These are phyloP conservation scores for Drosophila triauraria DNA, from an alignment of 1,140 invertebrate genomes.

Conservation along the genomic window DNA sequence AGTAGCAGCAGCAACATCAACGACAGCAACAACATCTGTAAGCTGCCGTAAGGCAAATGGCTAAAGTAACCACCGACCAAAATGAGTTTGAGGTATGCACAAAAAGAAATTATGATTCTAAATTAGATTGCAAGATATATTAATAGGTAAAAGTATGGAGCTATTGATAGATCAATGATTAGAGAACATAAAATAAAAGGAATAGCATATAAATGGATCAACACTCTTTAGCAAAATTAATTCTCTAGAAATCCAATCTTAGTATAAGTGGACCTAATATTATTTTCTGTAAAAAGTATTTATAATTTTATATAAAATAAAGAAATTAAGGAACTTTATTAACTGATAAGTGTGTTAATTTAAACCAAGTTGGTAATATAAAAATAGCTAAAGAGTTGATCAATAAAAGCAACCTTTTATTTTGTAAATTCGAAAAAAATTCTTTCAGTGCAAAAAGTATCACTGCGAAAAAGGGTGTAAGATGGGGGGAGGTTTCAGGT, in stretches of 20 bases:
- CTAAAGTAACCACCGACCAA: slow-evolving; percentile 76
- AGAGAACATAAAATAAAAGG: neutral
- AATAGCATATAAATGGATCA: no score
- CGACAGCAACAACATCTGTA: slow-evolving; percentile 33
- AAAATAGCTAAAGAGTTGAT: no score
- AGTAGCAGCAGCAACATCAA: slow-evolving; percentile 31
- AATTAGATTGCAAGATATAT: neutral
- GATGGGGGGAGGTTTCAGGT: neutral
- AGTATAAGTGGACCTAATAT: no score
- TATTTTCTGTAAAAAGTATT: no score
- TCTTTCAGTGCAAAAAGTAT: neutral
- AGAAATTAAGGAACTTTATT: no score
- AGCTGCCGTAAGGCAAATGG: slow-evolving; percentile 75
- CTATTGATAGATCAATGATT: neutral
- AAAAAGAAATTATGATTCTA: neutral
- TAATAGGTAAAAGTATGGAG: neutral
- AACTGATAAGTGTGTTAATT: neutral
- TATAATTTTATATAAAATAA: no score
- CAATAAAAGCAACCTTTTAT: no score
- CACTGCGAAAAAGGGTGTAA: slow-evolving; percentile 10
- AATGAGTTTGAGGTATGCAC: slow-evolving; percentile 71
- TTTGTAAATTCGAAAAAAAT: no score
- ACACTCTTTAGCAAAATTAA: no score
- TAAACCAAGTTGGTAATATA: neutral
- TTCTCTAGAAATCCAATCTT: no score